Percentiles rank a stretch among this genome's conserved stretches.
Evolutionary conservation across 1,140 invertebrate genomes (phyloP).

Genomic region (Trachymyrmex septentrionalis): DNA sequence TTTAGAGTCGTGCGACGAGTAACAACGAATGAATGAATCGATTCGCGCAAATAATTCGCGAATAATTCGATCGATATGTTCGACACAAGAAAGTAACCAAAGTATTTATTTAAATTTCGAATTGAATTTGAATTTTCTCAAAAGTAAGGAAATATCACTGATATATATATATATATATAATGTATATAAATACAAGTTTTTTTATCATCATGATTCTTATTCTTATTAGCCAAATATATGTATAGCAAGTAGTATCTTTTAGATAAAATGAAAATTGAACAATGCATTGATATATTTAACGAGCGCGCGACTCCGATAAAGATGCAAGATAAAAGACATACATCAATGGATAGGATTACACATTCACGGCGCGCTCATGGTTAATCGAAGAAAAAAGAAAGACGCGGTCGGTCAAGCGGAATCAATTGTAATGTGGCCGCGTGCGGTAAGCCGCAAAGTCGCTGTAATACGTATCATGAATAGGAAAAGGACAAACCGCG

Average conservation of each 20-base stretch:
- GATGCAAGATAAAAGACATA: neutral
- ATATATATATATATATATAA: too few relatives aligned
- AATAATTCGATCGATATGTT: neutral
- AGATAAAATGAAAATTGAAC: neutral
- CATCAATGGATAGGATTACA: neutral
- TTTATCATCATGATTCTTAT: neutral
- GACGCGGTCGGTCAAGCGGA: slow-evolving; percentile 48
- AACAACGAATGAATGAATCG: neutral
- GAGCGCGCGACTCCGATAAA: neutral
- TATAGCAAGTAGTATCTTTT: neutral
- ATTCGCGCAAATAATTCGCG: neutral
- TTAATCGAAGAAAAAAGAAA: slow-evolving; percentile 38
- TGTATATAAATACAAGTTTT: neutral
- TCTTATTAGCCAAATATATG: neutral
- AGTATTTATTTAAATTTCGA: neutral
- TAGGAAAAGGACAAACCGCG: slow-evolving; percentile 66
- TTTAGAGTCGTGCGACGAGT: slow-evolving; percentile 17
- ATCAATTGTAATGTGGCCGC: slow-evolving; percentile 73
- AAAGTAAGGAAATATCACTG: neutral
- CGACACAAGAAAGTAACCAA: neutral
- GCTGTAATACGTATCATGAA: slow-evolving; percentile 66
- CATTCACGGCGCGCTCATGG: neutral
- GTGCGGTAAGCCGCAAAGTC: slow-evolving; percentile 73
- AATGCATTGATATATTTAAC: neutral
- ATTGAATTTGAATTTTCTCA: neutral